phyloP scores from a whole-genome alignment of 2,888 invertebrate genomes.

The Cantharis rustica region DNA sequence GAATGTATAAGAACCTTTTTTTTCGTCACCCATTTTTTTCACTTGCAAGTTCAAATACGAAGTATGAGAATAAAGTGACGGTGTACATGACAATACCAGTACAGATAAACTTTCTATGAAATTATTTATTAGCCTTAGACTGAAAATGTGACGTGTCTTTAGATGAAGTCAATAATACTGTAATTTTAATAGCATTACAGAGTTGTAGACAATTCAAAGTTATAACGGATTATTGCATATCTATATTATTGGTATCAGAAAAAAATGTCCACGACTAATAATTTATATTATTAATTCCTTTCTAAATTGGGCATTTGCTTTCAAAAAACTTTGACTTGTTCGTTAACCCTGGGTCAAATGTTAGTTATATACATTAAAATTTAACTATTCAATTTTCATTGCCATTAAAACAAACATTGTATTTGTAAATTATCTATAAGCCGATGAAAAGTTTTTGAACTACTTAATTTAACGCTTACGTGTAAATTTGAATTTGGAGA shows the following conservation, averaged over 20 bases:
- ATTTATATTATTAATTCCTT: background rate
- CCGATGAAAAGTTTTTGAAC: too few species aligned
- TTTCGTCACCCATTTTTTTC: constrained; percentile 12
- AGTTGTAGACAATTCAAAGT: background rate
- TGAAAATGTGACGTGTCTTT: constrained; percentile 15
- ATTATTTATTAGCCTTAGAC: constrained; percentile 2
- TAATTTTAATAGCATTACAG: constrained; percentile 18
- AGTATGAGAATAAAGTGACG: background rate
- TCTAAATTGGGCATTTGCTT: background rate
- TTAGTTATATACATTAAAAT: background rate
- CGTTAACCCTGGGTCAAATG: background rate
- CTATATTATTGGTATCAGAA: background rate
- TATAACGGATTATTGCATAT: background rate
- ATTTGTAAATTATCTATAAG: too few species aligned
- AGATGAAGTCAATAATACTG: constrained; percentile 15
- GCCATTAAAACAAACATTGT: too few species aligned
- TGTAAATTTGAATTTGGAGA: too few species aligned
- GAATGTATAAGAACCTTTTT: constrained; percentile 10
- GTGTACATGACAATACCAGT: background rate
- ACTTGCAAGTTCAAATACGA: background rate
- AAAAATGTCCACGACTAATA: background rate
- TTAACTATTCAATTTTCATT: background rate
- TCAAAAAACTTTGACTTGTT: background rate
- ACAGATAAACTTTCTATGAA: background rate
- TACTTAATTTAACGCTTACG: too few species aligned